phyloP scores from a whole-genome alignment of 1,140 invertebrate species.

The Conus ventricosus region DNA sequence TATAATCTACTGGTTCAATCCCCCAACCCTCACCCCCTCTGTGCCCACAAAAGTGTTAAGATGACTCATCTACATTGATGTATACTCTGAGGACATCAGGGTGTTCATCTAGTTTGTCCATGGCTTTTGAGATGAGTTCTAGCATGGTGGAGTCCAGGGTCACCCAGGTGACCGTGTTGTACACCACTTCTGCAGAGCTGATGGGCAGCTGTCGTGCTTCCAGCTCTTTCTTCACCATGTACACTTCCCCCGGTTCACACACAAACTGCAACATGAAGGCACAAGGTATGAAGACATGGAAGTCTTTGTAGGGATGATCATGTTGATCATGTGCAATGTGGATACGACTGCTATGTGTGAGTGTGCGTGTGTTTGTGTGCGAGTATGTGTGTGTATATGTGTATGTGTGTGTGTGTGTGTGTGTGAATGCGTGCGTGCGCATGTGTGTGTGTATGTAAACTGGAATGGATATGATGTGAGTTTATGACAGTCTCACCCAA shows the following conservation, averaged over 20 bases:
- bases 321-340: no score
- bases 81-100: constrained; percentile 32
- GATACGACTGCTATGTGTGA: no score
- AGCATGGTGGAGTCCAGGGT: neutral
- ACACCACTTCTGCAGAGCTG: constrained; percentile 1
- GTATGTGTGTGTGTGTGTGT: no score
- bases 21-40: no score
- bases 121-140: constrained; percentile 1
- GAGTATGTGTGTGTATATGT: no score
- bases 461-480: no score
- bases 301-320: no score
- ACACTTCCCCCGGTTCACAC: constrained; percentile 18
- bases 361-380: no score
- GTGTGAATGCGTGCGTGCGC: no score
- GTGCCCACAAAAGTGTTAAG: neutral
- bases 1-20: neutral
- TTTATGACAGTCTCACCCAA: no score
- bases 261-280: constrained; percentile 19
- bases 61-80: constrained; percentile 27
- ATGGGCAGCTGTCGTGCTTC: constrained; percentile 12
- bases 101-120: constrained; percentile 32
- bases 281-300: neutral
- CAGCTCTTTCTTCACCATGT: constrained; percentile 17
- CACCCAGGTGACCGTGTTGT: neutral
- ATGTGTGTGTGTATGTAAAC: no score